A percentile compares a stretch with the other conserved stretches of the same genome.
phyloP scores from a whole-genome alignment of 2,113 vertebrate species.

The Pelodiscus sinensis region DNA sequence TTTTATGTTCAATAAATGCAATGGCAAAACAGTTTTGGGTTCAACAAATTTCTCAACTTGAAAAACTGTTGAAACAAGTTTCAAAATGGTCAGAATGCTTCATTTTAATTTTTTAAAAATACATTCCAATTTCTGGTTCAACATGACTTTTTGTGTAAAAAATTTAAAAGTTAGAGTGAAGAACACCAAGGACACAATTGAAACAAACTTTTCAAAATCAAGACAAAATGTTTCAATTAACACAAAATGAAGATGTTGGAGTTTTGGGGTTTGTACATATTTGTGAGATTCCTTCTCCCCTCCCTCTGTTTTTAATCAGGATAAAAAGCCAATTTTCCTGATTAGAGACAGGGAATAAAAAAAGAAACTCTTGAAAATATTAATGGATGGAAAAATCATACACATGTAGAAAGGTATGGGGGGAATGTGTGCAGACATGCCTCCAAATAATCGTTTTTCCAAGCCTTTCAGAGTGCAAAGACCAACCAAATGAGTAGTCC shows the following conservation, averaged over 20 bases:
- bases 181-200: too few relatives aligned
- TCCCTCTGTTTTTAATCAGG: too few relatives aligned
- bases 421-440: background rate
- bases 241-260: too few relatives aligned
- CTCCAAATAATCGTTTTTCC: background rate
- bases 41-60: background rate
- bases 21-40: too few relatives aligned
- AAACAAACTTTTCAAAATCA: too few relatives aligned
- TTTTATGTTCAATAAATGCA: too few relatives aligned
- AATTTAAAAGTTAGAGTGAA: background rate
- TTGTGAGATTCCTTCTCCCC: too few relatives aligned
- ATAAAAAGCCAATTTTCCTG: background rate
- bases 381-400: background rate
- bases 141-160: background rate
- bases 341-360: background rate
- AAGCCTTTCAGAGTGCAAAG: background rate
- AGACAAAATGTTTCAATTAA: too few relatives aligned
- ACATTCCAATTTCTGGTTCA: background rate
- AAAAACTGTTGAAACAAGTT: background rate
- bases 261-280: too few relatives aligned
- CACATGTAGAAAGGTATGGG: too few relatives aligned
- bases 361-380: background rate
- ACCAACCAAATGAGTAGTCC: background rate
- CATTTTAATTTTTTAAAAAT: background rate
- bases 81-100: background rate